Base-by-base conservation (phyloP, 2,888 invertebrate species). In the Tipula helvola region DNA sequence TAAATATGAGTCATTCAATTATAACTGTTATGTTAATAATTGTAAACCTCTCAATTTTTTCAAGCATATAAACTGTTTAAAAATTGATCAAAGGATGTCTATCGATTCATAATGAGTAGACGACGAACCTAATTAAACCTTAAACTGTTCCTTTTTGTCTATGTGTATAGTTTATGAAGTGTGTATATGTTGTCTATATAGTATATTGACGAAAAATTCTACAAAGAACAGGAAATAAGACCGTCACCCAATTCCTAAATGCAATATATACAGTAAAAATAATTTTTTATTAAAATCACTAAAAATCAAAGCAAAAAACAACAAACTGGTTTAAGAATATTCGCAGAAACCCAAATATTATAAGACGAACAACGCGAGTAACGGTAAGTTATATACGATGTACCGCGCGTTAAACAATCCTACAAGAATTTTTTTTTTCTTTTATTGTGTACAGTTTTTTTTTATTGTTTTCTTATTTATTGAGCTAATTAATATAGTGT, bases 321-420 rank as follows among this genome's bases (percentile, higher is more conserved):
- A 28, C 28, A 28, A 71, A 71, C 71, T 5, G 71, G 71, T 71
- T 71, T 71, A 71, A 71, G 12, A 71, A 71, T 28, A 28, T 71
- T 71, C 71, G 71, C 71, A 71, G 71, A 71, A 71, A 71, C 71
- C 71, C 71, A 71, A 71, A 71, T 71, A 71, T 71, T 71, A 71
- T 71, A 71, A 71, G 71, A 71, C 18, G 28, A 71, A 28, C 57
- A 57, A 18, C 71, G 28, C 28, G 28, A 71, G 18, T 71, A 71
- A 71, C 71, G 71, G 71, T 71, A 71, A 71, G 28, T 71, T 28
- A 71, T n/a, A 71, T 71, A 57, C 28, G 28, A 28, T 28, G 28
- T 28, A 12, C n/a, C 28, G 71, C 18, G 28, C 28, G 28, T 18
- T 71, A 71, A 52, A 71, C 28, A 71, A 71, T 71, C 28, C 71